Evolutionary conservation across 1,140 invertebrate genomes (phyloP), one percentile per base, ranked within the genome.

Genomic region (Notospermus geniculatus): DNA sequence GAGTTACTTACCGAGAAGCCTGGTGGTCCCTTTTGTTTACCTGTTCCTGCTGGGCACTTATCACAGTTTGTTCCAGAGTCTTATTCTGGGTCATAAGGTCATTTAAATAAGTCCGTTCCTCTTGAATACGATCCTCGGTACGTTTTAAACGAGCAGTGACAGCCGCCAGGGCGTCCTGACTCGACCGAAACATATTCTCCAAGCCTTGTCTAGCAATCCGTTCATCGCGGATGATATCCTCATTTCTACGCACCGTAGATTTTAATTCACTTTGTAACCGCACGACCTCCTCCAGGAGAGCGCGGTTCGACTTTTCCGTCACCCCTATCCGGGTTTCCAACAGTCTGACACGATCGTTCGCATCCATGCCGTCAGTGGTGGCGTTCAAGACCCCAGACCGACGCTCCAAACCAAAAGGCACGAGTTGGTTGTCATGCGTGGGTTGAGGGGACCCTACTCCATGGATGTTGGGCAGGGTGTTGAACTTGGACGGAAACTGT

Each of bases 261-360:
- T 75, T 68, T n/a, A 81, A 62, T 41, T 82, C 80, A 62, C 66
- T 73, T 57, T 82, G 80, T 45, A 82, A 64, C 13, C 78, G 69
- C 4, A 82, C 67, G 25, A 82, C 78, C 64, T 82, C 79, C 60
- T 80, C 78, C n/a, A 81, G 63, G 7, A 80, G 65, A 19, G 77
- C 73, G 43, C 80, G 54, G 62, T 80, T 80, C 15, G 78, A 80
- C 57, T 76, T 77, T 62, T 81, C 80, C 2, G 80, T 71, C 2
- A 79, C 71, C 23, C 64, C 66, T 2, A 81, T 62, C 9, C 78
- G 66, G 29, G 71, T 74, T 64, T 81, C 80, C 30, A 81, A 54
- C 39, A 76, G 68, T 1, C 69, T 66, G 22, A 78, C 30, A 28
- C 68, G 64, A 30, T 80, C 78, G 22, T 77, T 70, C 9, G 69